These are phyloP conservation scores for Perccottus glenii DNA, from an alignment of 2,113 vertebrate genomes.

Conservation along the genomic window DNA sequence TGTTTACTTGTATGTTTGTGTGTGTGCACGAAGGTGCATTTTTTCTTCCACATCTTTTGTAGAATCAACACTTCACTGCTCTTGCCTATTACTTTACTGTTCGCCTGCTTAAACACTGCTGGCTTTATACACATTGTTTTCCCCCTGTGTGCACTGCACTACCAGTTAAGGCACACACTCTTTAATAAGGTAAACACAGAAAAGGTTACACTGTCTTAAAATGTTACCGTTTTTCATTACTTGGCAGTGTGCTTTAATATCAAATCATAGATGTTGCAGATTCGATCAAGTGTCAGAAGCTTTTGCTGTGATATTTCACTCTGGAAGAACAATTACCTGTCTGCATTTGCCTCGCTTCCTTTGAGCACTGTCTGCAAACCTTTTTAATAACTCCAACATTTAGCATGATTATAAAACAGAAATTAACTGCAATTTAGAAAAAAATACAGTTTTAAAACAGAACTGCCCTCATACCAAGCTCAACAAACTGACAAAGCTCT, in stretches of 20 bases:
- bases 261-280: constrained; percentile 50
- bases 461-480: background rate
- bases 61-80: constrained; percentile 98
- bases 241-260: constrained; percentile 52
- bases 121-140: constrained; percentile 61
- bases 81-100: constrained; percentile 96
- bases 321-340: constrained; percentile 11
- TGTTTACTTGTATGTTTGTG: constrained; percentile 24
- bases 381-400: background rate
- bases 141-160: constrained; percentile 57
- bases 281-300: constrained; percentile 49
- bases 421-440: background rate
- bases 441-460: background rate
- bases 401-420: background rate
- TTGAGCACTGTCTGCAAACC: constrained; percentile 5
- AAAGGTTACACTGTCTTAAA: constrained; percentile 75
- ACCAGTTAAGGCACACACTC: constrained; percentile 70
- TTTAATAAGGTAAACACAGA: constrained; percentile 77
- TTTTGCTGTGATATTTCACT: constrained; percentile 26
- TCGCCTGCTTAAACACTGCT: constrained; percentile 90
- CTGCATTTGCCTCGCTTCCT: constrained; percentile 1
- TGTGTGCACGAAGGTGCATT: constrained; percentile 51
- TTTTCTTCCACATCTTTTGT: constrained; percentile 91
- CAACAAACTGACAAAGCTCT: background rate
- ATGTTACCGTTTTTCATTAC: constrained; percentile 62